Evolutionary conservation across 1,140 invertebrate species (phyloP), one percentile per base, ranked within the genome.

Genomic region (Berghia stephanieae): DNA sequence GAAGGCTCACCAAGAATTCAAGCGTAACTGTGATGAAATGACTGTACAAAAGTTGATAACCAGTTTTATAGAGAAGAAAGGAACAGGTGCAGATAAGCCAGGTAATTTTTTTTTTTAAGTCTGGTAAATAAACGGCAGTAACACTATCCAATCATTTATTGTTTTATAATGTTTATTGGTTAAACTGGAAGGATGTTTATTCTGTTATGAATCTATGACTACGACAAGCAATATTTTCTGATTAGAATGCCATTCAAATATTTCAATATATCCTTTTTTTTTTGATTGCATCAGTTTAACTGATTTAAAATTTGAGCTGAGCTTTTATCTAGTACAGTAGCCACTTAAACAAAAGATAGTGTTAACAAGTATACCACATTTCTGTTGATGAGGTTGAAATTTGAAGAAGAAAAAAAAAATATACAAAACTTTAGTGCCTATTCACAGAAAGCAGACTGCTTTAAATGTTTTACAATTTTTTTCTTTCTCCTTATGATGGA

Each of bases 11-110:
- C 92, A 94, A 73, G 96, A 98, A 86, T 97, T 98, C 86, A 94
- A 95, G 86, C 92, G 93, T 80, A 95, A 96, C 83, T 97, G 95
- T 90, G 90, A 95, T 78, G 95, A 97, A 84, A 92, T 97, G 91
- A 96, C 95, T 31, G 94, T 98, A 24, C 95, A 97, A 79, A 96
- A 96, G 86, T 90, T 98, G 43, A 89, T 98, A 70, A 94, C 96
- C 87, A 94, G 95, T 86, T 97, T 98, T 90, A 93, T 97, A 67
- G 91, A 95, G 80, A 94, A 93, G 80, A 98, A 98, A 91, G 94
- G 94, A 82, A 97, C 95, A 77, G 95, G 96, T 79, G 92, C 94
- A 81, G 96, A 97, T 86, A 96, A 95, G 88, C 96, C 96, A 90
- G 94, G 96, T 95, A 91, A 81, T 80, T 75, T 2, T 78, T 55